Base-by-base conservation (phyloP, 2,113 vertebrate species). In the Archocentrus centrarchus region DNA sequence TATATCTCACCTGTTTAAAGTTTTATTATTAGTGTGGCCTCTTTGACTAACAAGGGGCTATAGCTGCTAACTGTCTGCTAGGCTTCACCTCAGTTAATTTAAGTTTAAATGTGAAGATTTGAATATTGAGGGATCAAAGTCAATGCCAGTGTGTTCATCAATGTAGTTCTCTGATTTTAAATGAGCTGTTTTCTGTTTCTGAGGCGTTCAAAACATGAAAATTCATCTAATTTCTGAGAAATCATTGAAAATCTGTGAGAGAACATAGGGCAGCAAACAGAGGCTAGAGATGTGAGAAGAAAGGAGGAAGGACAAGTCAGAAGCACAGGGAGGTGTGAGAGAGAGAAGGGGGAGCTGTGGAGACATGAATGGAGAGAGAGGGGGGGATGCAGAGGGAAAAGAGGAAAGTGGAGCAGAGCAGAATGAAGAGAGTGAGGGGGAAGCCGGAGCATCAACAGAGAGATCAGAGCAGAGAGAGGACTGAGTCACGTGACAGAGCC, bases 401-500 rank as follows among this genome's bases (percentile, higher is more conserved):
- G 35, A 30, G 32, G 41, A 77, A 77, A 77, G 11, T 50, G 53
- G 75, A 77, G 53, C 75, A 77, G 68, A 86, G 59, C n/a, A 59
- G 57, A 70, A 66, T 77, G 57, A 13, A 4, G 58, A 81, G 30
- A 80, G 81, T 20, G 53, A 60, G 78, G 64, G 41, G 47, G 73
- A 59, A 55, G 62, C 39, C 11, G 35, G 47, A 80, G 73, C 35
- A 62, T 75, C 18, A 57, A 24, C 59, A 37, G 22, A 73, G 61
- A 81, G 62, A 30, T 80, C 62, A 82, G 55, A 57, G 63, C 64
- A 62, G 75, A 70, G 79, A 53, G 53, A 68, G 75, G 6, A 22
- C 4, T 55, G 79, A 86, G 86, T 93, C 93, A 92, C 88, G 85
- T 92, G 92, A 91, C 85, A 2, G 66, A 89, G 83, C 88, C 80